Evolutionary conservation across 2,113 vertebrate species (phyloP), one percentile per base, ranked within the genome.

Genomic region (Carlito syrichta): DNA sequence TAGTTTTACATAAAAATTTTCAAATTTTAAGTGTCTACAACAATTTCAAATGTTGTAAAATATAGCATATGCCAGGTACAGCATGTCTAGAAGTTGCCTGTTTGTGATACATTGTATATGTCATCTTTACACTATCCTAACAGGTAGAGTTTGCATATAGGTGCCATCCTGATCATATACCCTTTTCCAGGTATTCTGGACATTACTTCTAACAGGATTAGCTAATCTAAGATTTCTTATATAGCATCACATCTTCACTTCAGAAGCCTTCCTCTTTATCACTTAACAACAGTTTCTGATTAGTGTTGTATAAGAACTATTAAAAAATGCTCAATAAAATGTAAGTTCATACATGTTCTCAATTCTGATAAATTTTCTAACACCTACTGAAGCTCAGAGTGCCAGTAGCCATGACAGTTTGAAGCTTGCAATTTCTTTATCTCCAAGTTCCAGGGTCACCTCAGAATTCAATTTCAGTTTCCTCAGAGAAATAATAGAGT

Each of bases 401-500:
- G 1, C 45, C 23, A 71, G 20, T 25, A 76, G 23, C 12, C 50
- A 30, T 22, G 23, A 20, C 2, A 32, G 3, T 74, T 45, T 86
- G 35, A 89, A 66, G 2, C 30, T 86, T 73, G 25, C 1, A 93
- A 74, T 27, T 60, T n/a, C 4, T 88, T 95, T 79, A 58, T 77
- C 16, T 92, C 22, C 6, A 81, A 58, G 2, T 85, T 60, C 32
- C 19, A 95, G 16, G 16, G 2, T 90, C 74, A 88, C 8, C 5
- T 92, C n/a, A 73, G 23, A 88, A 94, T 87, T 96, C 11, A 95
- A 91, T 88, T 81, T 85, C 20, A 48, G 27, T 71, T 86, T 63
- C 68, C 2, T 88, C 13, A 56, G 45, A 89, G 38, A 83, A 66
- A 84, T 6, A 14, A 58, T 23, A 23, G 35, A 82, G 17, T 48